Conservation (phyloP, 2,797 vertebrate species). For the Clamator glandarius region DNA sequence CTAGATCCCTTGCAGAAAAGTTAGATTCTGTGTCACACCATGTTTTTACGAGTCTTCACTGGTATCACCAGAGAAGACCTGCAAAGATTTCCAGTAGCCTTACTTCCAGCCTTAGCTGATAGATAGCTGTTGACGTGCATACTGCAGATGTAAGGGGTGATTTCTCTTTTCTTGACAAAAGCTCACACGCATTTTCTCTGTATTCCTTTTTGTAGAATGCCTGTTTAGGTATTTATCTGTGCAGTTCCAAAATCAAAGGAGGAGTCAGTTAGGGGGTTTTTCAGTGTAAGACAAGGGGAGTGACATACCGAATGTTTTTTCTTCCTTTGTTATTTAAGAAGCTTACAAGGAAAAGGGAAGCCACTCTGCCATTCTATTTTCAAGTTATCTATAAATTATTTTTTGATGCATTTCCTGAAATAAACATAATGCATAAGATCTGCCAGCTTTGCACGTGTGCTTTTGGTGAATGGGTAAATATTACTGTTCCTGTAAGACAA, state of each 20-base stretch:
- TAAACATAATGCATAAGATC: slow-evolving; percentile 11
- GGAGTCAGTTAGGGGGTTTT: background rate
- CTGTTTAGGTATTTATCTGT: background rate
- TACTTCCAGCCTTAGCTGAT: background rate
- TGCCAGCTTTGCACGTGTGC: background rate
- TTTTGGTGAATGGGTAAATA: slow-evolving; percentile 5
- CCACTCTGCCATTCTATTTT: background rate
- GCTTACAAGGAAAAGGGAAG: slow-evolving; percentile 12
- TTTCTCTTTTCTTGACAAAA: background rate
- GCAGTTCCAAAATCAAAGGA: background rate
- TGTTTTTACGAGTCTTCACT: background rate
- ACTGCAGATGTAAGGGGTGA: background rate
- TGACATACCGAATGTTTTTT: background rate
- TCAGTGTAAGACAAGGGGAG: background rate
- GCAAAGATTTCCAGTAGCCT: background rate
- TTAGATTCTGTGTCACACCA: background rate
- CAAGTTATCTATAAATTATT: slow-evolving; percentile 25
- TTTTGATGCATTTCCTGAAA: slow-evolving; percentile 23
- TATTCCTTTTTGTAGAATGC: background rate
- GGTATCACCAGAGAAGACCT: background rate
- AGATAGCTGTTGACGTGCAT: background rate
- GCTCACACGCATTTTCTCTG: background rate
- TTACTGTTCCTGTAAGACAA: slow-evolving; percentile 32
- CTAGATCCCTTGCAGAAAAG: background rate
- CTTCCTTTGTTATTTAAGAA: slow-evolving; percentile 6